Evolutionary conservation across 2,888 invertebrate species (phyloP), one percentile per base, ranked within the genome.

Genomic region (Acrobasis consociella): DNA sequence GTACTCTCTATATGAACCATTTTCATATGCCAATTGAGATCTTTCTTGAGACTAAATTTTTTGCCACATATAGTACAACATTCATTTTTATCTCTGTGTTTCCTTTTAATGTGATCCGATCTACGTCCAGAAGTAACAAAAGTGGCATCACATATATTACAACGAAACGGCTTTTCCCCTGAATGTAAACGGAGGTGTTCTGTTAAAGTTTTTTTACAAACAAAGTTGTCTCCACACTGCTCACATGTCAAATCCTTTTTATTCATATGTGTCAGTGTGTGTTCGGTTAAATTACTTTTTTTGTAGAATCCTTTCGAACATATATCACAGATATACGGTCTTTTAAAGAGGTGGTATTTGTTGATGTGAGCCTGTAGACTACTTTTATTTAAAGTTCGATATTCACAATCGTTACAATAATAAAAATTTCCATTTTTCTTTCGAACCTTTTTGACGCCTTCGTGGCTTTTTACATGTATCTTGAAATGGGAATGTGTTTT

Each of bases 241-340:
- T 87, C 82, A 66, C 89, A 89, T 9, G 76, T 79, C 31, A 79
- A 75, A 39, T 75, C 76, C 51, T 77, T 81, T 3, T 60, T 60
- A 49, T 77, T 76, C 10, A 67, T 63, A 68, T 87, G 87, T 11
- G 67, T 81, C 38, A 64, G 60, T 10, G 65, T 39, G 65, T 87
- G 87, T 65, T 84, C 83, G 0, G 72, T 76, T 31, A 87, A 67
- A 46, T 85, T 80, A 64, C 81, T 83, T 60, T 82, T 86, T 61
- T 81, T 84, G 51, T 78, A 86, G 66, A 86, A 87, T 0, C 78
- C 76, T 79, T 85, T 87, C 15, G 62, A 66, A 65, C 88, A 88
- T 58, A 77, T 66, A 3, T 75, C 56, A 60, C 88, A 88, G 0
- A 71, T 62, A 61, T 75, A 79, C 0, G 87, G 86, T 51, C 81